phyloP scores from a whole-genome alignment of 2,113 vertebrate genomes.

The Puma concolor region DNA sequence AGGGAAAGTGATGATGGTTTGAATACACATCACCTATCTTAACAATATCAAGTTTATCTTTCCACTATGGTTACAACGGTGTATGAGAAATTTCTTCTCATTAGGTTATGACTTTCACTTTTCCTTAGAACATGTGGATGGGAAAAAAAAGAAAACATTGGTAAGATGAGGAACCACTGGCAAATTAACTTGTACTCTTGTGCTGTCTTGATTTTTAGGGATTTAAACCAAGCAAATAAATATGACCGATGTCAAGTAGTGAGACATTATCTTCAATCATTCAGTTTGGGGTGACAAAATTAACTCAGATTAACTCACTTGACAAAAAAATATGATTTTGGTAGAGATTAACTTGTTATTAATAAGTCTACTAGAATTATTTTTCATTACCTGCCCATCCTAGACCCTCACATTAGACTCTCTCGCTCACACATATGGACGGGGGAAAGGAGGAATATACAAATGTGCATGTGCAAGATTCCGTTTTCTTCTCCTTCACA shows the following conservation, averaged over 20 bases:
- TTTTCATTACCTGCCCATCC: not conserved
- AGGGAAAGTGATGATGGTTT: not conserved
- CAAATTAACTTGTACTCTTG: not conserved
- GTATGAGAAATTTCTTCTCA: not conserved
- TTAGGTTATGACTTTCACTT: not conserved
- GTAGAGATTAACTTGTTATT: not conserved
- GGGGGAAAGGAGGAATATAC: too few relatives aligned
- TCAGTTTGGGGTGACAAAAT: not conserved
- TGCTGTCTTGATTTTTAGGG: not conserved
- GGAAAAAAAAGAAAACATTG: not conserved
- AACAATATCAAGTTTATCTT: not conserved
- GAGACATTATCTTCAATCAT: not conserved
- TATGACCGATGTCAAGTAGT: not conserved
- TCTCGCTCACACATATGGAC: not conserved
- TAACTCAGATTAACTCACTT: not conserved
- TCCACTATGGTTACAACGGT: not conserved
- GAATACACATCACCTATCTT: not conserved
- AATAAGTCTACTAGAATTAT: not conserved
- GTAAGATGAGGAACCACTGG: not conserved
- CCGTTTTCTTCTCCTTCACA: not conserved
- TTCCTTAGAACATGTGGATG: not conserved
- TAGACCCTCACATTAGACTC: not conserved
- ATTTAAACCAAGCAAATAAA: not conserved
- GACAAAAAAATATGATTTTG: not conserved
- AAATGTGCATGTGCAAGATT: too few relatives aligned